Evolutionary conservation across 2,113 vertebrate genomes (phyloP).

Genomic region (Otus sunia): DNA sequence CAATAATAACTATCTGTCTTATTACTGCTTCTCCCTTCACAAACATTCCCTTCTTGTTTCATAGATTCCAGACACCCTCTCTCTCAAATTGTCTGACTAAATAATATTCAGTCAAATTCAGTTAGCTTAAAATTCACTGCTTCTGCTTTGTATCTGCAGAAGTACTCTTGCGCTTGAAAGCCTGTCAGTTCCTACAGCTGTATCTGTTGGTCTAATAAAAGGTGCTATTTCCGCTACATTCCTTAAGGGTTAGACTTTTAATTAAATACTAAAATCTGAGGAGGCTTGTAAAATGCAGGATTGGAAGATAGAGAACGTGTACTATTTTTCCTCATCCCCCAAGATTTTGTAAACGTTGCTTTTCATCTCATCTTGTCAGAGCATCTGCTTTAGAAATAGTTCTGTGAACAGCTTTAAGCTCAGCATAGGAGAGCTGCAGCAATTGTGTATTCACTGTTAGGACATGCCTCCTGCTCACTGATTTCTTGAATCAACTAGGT

Average conservation of each 20-base stretch:
- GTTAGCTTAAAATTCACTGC: not conserved
- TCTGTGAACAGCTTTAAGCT: not conserved
- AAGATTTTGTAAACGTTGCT: not conserved
- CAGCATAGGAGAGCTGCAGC: not conserved
- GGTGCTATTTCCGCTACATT: not conserved
- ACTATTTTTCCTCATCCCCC: not conserved
- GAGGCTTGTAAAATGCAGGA: not conserved
- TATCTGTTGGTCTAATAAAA: not conserved
- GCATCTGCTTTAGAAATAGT: not conserved
- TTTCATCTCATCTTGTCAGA: not conserved
- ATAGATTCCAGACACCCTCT: not conserved
- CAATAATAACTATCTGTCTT: not conserved
- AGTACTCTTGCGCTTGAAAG: not conserved
- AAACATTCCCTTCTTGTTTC: not conserved
- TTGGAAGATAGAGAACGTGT: not conserved
- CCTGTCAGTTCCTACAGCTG: not conserved
- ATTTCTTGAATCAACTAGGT: not conserved
- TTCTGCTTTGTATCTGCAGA: not conserved
- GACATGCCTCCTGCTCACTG: not conserved
- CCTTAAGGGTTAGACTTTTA: not conserved
- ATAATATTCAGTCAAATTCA: not conserved
- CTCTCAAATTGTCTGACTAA: not conserved
- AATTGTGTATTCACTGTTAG: not conserved
- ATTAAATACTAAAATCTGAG: not conserved
- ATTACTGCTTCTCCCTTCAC: not conserved